Base-by-base conservation (phyloP, 2,888 invertebrate genomes). In the Drosophila testacea region DNA sequence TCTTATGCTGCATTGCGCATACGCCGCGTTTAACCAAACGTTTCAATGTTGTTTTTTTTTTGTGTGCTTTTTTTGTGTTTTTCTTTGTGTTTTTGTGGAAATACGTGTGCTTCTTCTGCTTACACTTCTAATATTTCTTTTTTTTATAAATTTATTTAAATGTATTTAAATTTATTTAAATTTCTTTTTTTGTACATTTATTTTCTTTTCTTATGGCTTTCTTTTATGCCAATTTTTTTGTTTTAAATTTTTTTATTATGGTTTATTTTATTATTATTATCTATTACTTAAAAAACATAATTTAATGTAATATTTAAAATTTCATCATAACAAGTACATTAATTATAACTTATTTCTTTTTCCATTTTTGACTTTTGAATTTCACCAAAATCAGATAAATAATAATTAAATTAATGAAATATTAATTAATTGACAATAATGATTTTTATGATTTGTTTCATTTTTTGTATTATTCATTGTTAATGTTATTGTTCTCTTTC, bases 1-100 rank as follows among this genome's bases (percentile, higher is more conserved):
- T 48, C 13, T 50, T 27, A 22, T n/a, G 3, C 30, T 0, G 11
- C 47, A 57, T 57, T 57, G 57, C 57, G 36, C 47, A 57, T 60
- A 50, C 59, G 59, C 30, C 48, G 39, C 50, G 59, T 60, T 50
- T 10, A 11, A 16, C 22, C 44, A 9, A 10, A 13, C 11, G 4
- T 13, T 36, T 10, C 34, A 11, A 4, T 34, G 9, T 2, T 11
- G 9, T n/a, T 59, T 48, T 47, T 27, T 54, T 9, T 59, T 41
- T 38, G 3, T 36, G 34, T 52, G 30, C 54, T 13, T 42, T 16
- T 9, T 44, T 32, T 56, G 54, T 61, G 16, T 3, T 1, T 16
- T 47, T 6, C n/a, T 47, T 10, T 36, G 34, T 36, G 4, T 9
- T 34, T 36, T 6, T 22, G 22, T 22, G 22, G 22, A 22, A n/a